Conservation (phyloP, 2,797 vertebrate species). For the Muraenolepis orangiensis region DNA sequence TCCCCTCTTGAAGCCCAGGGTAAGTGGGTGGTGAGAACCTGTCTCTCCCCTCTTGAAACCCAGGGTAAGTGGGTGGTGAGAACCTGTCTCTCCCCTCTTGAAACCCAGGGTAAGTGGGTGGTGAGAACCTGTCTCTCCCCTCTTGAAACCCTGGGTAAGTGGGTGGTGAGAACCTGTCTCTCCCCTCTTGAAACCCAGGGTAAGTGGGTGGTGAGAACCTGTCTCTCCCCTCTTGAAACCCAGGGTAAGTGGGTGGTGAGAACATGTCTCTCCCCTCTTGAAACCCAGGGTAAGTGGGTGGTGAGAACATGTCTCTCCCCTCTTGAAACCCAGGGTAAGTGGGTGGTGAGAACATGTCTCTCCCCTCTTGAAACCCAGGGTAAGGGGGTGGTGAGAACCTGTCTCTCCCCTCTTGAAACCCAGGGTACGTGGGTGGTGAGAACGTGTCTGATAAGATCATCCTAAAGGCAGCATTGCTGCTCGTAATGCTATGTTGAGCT, state of each 20-base stretch:
- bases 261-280: conserved; percentile 14
- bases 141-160: conserved; percentile 14
- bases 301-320: neutral
- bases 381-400: neutral
- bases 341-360: neutral
- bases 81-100: conserved; percentile 14
- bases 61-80: neutral
- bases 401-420: conserved; percentile 28
- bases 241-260: neutral
- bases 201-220: neutral
- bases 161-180: neutral
- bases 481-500: conserved; percentile 9
- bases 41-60: conserved; percentile 28
- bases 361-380: conserved; percentile 24
- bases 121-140: neutral
- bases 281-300: conserved; percentile 6
- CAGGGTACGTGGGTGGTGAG: neutral
- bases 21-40: neutral
- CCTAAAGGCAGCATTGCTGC: conserved; percentile 28
- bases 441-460: conserved; percentile 15
- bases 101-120: conserved; percentile 6
- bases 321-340: conserved; percentile 14
- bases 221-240: conserved; percentile 28
- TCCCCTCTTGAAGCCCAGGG: conserved; percentile 24
- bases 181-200: conserved; percentile 24